These are phyloP conservation scores for Gobio gobio DNA, from an alignment of 2,113 vertebrate species.

Conservation along the genomic window DNA sequence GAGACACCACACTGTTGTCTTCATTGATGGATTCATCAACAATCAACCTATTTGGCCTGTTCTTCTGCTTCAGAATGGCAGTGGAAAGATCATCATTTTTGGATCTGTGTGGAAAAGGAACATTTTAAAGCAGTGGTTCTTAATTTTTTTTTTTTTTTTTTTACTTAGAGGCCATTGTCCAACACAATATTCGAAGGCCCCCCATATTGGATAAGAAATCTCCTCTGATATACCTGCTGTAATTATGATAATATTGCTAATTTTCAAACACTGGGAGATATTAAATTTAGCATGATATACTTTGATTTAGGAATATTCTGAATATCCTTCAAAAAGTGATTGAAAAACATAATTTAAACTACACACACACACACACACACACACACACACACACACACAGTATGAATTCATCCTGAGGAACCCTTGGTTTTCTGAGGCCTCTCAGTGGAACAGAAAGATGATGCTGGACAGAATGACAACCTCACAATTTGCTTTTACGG, in stretches of 20 bases:
- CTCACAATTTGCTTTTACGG: background rate
- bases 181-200: background rate
- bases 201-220: background rate
- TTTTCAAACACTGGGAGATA: background rate
- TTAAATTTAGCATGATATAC: background rate
- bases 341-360: too few species aligned
- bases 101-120: conserved; percentile 74
- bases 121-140: background rate
- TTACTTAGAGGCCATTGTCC: background rate
- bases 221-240: background rate
- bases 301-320: background rate
- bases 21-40: conserved; percentile 99
- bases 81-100: conserved; percentile 97
- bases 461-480: background rate
- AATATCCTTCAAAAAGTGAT: background rate
- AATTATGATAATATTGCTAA: background rate
- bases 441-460: background rate
- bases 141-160: background rate
- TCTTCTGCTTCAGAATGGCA: conserved; percentile 98
- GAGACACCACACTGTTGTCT: conserved; percentile 98
- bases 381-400: too few species aligned
- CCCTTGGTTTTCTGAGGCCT: background rate
- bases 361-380: too few species aligned
- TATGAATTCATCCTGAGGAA: too few species aligned
- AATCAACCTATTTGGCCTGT: conserved; percentile 96